Percentiles rank a stretch among this genome's conserved stretches.
These are phyloP conservation scores for Melanargia galathea DNA, from an alignment of 2,888 invertebrate species.

Conservation along the genomic window DNA sequence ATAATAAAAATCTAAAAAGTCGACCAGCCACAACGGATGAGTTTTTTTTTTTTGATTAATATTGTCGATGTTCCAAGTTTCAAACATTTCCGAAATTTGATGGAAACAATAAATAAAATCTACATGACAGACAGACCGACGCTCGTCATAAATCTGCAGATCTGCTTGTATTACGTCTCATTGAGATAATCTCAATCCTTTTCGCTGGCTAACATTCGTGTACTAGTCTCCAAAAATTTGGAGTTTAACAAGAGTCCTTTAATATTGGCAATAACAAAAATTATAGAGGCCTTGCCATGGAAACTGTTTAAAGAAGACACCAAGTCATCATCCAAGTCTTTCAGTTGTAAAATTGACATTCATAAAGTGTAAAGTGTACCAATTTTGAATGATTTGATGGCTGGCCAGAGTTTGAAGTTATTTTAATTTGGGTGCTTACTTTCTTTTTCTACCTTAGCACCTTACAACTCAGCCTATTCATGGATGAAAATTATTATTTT, in stretches of 20 bases:
- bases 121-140: conserved; percentile 36
- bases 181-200: not conserved
- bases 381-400: too few relatives aligned
- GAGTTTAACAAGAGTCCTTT: not conserved
- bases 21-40: conserved; percentile 22
- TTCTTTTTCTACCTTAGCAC: too few relatives aligned
- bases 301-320: too few relatives aligned
- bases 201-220: not conserved
- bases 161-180: conserved; percentile 40
- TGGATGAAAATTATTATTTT: too few relatives aligned
- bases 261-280: not conserved
- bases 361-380: too few relatives aligned
- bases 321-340: too few relatives aligned
- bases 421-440: too few relatives aligned
- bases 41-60: too few relatives aligned
- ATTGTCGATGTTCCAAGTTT: conserved; percentile 18
- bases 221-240: not conserved
- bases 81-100: conserved; percentile 25
- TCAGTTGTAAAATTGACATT: too few relatives aligned
- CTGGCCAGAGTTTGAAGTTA: too few relatives aligned
- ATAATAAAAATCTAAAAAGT: conserved; percentile 12
- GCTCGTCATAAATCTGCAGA: conserved; percentile 59
- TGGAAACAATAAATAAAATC: conserved; percentile 29
- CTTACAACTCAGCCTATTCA: too few relatives aligned
- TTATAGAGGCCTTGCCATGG: too few relatives aligned